These are phyloP conservation scores for Elysia chlorotica DNA, from an alignment of 1,140 invertebrate species.

Conservation along the genomic window DNA sequence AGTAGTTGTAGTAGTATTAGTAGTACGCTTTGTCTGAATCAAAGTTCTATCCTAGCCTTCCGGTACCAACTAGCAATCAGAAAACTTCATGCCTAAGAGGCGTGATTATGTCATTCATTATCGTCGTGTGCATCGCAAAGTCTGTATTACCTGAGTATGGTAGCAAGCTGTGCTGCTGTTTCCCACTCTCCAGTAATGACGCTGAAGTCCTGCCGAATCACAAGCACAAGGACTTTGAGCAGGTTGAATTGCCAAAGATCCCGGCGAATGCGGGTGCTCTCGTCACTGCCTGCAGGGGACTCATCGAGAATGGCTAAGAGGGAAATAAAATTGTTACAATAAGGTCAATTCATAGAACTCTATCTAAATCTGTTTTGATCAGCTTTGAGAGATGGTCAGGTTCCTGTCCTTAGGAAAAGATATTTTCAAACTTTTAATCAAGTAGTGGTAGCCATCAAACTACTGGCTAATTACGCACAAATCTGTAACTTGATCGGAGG, in stretches of 20 bases:
- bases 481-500: neutral
- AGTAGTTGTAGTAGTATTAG: too few relatives aligned
- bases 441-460: neutral
- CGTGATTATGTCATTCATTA: neutral
- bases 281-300: conserved; percentile 33
- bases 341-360: neutral
- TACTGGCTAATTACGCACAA: neutral
- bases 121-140: neutral
- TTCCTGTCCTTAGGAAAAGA: too few relatives aligned
- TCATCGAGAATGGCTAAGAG: conserved; percentile 45
- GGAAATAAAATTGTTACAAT: too few relatives aligned
- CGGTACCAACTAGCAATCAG: too few relatives aligned
- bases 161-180: conserved; percentile 47
- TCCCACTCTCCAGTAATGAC: conserved; percentile 53
- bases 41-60: too few relatives aligned
- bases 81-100: too few relatives aligned
- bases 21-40: too few relatives aligned
- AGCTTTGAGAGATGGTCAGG: neutral
- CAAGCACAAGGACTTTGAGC: conserved; percentile 47
- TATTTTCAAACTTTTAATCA: neutral
- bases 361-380: neutral
- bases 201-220: conserved; percentile 55
- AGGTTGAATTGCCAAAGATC: conserved; percentile 55
- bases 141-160: conserved; percentile 43
- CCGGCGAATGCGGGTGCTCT: conserved; percentile 36